Base-by-base conservation (phyloP, 64 coral and sea anemone species). In the Montipora cactus region DNA sequence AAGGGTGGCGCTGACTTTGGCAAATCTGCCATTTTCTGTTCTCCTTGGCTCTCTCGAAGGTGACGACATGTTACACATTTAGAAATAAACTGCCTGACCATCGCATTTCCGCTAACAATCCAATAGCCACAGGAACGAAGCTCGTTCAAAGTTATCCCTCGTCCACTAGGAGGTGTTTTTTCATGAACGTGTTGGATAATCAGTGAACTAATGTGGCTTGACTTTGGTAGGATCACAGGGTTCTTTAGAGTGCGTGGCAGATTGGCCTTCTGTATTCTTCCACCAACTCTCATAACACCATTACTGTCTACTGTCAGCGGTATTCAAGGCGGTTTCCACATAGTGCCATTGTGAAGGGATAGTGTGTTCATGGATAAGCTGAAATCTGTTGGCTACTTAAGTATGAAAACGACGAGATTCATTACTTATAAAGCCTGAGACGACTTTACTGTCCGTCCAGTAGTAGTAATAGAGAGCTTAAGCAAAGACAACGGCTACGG, bases 21-120 rank as follows among this genome's bases (percentile, higher is more conserved):
- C 7, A 94, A 75, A 18, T 94, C 92, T 37, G 84, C 86, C 92
- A 94, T 89, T 49, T 89, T 94, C 69, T 89, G 92, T 76, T 94
- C 66, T 76, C 79, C 85, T 20, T 28, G 19, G 5, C 76, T 50
- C 22, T 67, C 78, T 61, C 78, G 61, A 44, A 94, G 67, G 48
- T 75, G 45, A 75, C 86, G 86, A 81, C 87, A 94, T 53, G 19
- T 94, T 49, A 94, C 77, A 74, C 92, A 88, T 51, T 75, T 61
- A 8, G 77, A 79, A 69, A 90, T 72, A 68, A 90, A 68, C 46
- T 79, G 57, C 77, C 89, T 61, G 62, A 53, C 77, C 75, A 79
- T 79, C 12, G 89, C 14, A 55, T 73, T 90, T 67, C 58, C 77
- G 74, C 89, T 3, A 46, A 90, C 77, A 15, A 79, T 67, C 20